Evolutionary conservation across 2,113 vertebrate species (phyloP), one percentile per base, ranked within the genome.

Genomic region (Pollimyrus isidori): DNA sequence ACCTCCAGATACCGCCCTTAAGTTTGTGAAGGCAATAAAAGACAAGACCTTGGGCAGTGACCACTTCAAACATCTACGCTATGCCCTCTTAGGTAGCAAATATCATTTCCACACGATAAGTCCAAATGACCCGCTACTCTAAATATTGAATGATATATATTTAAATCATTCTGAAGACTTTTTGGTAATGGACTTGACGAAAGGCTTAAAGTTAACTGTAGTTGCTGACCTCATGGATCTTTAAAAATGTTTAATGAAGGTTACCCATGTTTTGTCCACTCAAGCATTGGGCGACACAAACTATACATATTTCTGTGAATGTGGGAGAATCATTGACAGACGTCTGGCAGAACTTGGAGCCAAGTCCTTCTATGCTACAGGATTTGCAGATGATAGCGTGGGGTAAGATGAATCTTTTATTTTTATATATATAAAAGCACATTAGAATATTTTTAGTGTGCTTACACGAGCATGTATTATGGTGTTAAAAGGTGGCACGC

Each of bases 241-340:
- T 80, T 39, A 35, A 39, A 80, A 39, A 42, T 19, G 73, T 80
- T 50, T 53, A 69, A 30, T 30, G 62, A 69, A 69, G 53, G 53
- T 56, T 56, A 26, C 9, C 26, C n/a, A 11, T 50, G 87, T 87
- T 88, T 89, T 46, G 35, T 91, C 76, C 91, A 73, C 92, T 35
- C 91, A 50, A 99, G 98, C 97, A 92, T 96, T 99, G 91, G 98
- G 98, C 89, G 97, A 99, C 92, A 98, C 98, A 23, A 99, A 99
- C 89, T 99, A 99, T 93, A 95, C 95, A 0, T 96, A 96, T 94
- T 99, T 99, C 92, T 99, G 98, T 93, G 99, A 99, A n/a, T 97
- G 98, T n/a, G 98, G 98, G n/a, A 99, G 97, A 93, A 95, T 95
- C 19, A 96, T 99, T 89, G 98, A 99, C 86, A 90, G 87, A 48